Percentiles rank a stretch among this genome's conserved stretches.
phyloP scores from a whole-genome alignment of 30 jellyfish, hydroid and myxozoan genomes.

The Haliclystus octoradiatus region DNA sequence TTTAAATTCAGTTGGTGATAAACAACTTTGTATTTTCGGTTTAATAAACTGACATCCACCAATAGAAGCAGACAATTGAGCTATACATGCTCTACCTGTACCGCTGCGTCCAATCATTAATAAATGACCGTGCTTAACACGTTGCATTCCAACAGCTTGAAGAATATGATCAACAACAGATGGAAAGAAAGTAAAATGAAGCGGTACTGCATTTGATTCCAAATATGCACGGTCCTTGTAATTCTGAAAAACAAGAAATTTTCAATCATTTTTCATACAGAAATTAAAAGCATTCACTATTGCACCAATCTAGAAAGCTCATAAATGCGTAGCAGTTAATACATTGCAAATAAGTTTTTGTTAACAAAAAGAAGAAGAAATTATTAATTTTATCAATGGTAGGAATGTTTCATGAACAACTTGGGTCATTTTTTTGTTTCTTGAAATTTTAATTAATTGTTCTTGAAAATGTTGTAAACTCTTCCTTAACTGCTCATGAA shows the following conservation, averaged over 20 bases:
- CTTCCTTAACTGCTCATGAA: too few species aligned
- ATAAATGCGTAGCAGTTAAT: too few species aligned
- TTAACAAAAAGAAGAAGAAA: too few species aligned
- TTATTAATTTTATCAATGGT: too few species aligned
- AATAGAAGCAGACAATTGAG: conserved; percentile 73
- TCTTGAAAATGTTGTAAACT: too few species aligned
- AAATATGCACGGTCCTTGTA: conserved; percentile 77
- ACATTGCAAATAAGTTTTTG: too few species aligned
- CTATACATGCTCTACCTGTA: conserved; percentile 62
- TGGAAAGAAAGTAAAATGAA: conserved; percentile 53
- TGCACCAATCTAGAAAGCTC: too few species aligned
- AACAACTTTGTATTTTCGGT: conserved; percentile 40
- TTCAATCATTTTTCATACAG: too few species aligned
- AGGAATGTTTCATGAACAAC: too few species aligned
- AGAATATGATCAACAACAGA: conserved; percentile 51
- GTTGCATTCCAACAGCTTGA: conserved; percentile 67
- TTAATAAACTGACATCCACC: conserved; percentile 45
- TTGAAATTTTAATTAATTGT: too few species aligned
- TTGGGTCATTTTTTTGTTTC: too few species aligned
- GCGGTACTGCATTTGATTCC: conserved; percentile 32
- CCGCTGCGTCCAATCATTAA: conserved; percentile 79
- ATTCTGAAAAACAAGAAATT: conserved; percentile 31
- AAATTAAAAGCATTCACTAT: too few species aligned
- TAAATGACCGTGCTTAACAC: conserved; percentile 71
- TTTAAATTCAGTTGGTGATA: conserved; percentile 40